These are phyloP conservation scores for Tinamus major DNA, from an alignment of 2,797 vertebrate genomes.

Conservation along the genomic window DNA sequence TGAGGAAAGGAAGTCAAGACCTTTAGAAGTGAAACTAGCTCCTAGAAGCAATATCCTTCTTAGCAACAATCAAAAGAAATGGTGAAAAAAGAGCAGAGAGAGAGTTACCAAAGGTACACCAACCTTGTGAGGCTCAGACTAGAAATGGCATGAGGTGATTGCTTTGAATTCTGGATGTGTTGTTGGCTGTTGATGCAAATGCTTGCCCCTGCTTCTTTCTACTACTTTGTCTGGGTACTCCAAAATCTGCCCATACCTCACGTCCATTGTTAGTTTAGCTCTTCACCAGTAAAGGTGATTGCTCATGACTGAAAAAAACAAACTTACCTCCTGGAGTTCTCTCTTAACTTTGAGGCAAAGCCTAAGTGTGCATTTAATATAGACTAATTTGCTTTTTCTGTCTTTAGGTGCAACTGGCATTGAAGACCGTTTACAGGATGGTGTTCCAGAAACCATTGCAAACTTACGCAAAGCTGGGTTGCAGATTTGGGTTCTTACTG, in stretches of 20 bases:
- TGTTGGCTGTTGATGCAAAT: background rate
- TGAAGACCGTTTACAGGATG: slow-evolving; percentile 96
- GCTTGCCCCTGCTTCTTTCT: background rate
- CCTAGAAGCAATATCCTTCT: background rate
- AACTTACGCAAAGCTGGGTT: slow-evolving; percentile 91
- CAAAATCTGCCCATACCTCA: background rate
- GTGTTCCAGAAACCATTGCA: slow-evolving; percentile 94
- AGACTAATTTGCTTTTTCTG: background rate
- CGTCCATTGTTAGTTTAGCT: background rate
- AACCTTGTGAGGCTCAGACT: background rate
- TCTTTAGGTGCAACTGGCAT: slow-evolving; percentile 92
- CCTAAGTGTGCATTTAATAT: background rate
- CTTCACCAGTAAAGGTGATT: background rate
- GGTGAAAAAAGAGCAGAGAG: background rate
- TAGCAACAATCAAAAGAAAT: background rate
- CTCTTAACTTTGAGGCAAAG: background rate
- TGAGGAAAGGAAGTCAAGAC: background rate
- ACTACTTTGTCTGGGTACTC: background rate
- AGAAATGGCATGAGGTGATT: background rate
- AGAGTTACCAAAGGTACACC: background rate
- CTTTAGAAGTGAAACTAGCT: background rate
- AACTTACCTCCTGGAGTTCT: background rate
- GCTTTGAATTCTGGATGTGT: background rate
- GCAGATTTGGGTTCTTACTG: slow-evolving; percentile 97
- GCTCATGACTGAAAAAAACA: background rate